Evolutionary conservation across 2,888 invertebrate species (phyloP).

Genomic region (Cephus sareptanus): DNA sequence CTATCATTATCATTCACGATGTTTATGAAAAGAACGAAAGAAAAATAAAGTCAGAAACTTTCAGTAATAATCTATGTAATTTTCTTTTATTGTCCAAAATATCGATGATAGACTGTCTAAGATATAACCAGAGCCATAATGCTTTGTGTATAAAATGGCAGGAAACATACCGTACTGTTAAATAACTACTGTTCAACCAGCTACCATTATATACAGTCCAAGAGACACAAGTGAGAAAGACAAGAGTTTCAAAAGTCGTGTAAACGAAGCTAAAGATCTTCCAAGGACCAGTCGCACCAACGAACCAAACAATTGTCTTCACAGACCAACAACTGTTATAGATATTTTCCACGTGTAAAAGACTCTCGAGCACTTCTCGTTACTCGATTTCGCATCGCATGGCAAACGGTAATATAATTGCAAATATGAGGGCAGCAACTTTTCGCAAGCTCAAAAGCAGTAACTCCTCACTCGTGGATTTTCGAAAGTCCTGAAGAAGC

Average conservation of each 20-base stretch:
- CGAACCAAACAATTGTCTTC: neutral
- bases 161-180: too few species aligned
- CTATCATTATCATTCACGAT: neutral
- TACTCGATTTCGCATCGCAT: neutral
- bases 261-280: neutral
- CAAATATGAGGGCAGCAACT: neutral
- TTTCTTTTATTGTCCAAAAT: neutral
- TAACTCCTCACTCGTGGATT: neutral
- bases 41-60: slow-evolving; percentile 19
- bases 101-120: neutral
- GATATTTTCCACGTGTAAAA: neutral
- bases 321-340: neutral
- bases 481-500: neutral
- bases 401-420: neutral
- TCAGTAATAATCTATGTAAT: neutral
- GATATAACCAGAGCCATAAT: neutral
- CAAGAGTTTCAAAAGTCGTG: too few species aligned
- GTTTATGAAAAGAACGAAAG: slow-evolving; percentile 9
- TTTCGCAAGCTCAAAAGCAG: neutral
- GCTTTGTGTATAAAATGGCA: too few species aligned
- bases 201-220: too few species aligned
- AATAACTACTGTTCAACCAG: too few species aligned
- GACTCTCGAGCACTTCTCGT: neutral
- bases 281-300: neutral
- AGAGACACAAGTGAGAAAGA: too few species aligned